Conservation (phyloP, 2,113 vertebrate species). For the Gavialis gangeticus region DNA sequence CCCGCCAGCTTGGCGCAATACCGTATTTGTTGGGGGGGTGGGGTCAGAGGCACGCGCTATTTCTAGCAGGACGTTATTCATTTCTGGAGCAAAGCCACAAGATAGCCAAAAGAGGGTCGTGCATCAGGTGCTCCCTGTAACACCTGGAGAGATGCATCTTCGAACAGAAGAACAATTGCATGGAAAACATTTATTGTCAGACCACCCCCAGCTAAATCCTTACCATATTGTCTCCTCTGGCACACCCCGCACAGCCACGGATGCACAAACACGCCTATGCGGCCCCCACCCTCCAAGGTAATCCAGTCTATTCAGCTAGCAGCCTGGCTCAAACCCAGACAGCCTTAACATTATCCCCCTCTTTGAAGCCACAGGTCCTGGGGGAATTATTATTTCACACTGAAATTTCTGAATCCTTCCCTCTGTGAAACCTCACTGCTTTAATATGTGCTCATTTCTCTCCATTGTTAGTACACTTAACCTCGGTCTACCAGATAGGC, state of each 20-base stretch:
- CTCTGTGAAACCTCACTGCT: accelerated
- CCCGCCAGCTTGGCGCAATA: neutral
- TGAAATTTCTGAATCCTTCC: neutral
- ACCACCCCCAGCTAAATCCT: no score
- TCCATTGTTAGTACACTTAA: neutral
- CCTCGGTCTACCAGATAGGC: neutral
- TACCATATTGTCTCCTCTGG: no score
- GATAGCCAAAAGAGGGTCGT: neutral
- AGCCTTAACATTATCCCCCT: neutral
- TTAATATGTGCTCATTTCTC: neutral
- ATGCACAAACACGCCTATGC: neutral
- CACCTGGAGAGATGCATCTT: neutral
- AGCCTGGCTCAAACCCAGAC: neutral
- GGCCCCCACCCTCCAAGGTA: neutral
- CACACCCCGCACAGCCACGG: neutral
- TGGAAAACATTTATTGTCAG: no score
- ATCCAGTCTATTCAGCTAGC: neutral
- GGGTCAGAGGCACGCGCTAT: neutral
- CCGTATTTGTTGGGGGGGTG: neutral
- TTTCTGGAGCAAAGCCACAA: neutral
- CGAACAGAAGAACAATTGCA: no score
- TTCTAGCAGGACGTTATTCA: neutral
- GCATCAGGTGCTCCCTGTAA: no score
- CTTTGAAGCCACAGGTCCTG: neutral
- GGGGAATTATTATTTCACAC: neutral